Percentiles rank a stretch among this genome's conserved stretches.
These are phyloP conservation scores for Trematomus bernacchii DNA, from an alignment of 2,797 vertebrate genomes.

Conservation along the genomic window DNA sequence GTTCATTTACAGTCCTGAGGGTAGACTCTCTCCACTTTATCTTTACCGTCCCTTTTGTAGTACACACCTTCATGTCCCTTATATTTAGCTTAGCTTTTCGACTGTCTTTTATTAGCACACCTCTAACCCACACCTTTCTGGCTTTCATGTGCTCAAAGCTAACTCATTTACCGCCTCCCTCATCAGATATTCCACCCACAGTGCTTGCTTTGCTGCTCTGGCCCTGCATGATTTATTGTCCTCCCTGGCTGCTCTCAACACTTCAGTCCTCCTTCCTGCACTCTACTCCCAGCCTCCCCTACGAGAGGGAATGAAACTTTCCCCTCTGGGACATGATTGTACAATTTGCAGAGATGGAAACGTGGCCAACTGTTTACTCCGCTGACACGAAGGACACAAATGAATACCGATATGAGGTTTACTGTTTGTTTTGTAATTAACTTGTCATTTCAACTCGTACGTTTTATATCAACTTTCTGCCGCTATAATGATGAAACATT, in stretches of 20 bases:
- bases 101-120: slow-evolving; percentile 24
- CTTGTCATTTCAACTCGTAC: slow-evolving; percentile 31
- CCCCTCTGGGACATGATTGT: slow-evolving; percentile 41
- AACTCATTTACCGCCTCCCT: slow-evolving; percentile 14
- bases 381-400: slow-evolving; percentile 13
- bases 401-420: not conserved
- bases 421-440: slow-evolving; percentile 50
- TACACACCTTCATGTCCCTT: slow-evolving; percentile 1
- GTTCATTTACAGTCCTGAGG: not conserved
- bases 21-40: slow-evolving; percentile 7
- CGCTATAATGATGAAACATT: slow-evolving; percentile 8
- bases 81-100: not conserved
- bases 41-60: not conserved
- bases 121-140: slow-evolving; percentile 23
- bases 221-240: slow-evolving; percentile 69
- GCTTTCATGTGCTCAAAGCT: slow-evolving; percentile 15
- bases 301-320: slow-evolving; percentile 45
- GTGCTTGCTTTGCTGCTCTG: slow-evolving; percentile 33
- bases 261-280: slow-evolving; percentile 21
- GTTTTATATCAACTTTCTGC: slow-evolving; percentile 9
- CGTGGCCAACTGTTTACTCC: slow-evolving; percentile 21
- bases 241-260: slow-evolving; percentile 43
- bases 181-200: slow-evolving; percentile 59
- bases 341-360: slow-evolving; percentile 30
- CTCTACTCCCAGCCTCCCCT: slow-evolving; percentile 24